phyloP scores from a whole-genome alignment of 2,888 invertebrate genomes.

The Chrysina gloriosa region DNA sequence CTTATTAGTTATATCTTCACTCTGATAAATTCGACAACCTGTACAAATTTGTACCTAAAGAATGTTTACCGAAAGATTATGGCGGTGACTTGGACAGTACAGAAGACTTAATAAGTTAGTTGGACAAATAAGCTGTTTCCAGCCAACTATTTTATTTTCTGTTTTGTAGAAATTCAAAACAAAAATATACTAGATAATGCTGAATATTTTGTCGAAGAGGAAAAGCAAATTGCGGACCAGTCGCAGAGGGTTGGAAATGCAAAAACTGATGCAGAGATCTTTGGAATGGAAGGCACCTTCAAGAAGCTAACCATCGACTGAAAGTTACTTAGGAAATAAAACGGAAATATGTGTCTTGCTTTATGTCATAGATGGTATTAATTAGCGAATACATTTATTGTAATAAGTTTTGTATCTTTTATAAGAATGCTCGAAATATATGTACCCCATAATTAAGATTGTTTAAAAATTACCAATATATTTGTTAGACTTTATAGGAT shows the following conservation, averaged over 20 bases:
- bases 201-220: constrained; percentile 65
- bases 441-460: not conserved
- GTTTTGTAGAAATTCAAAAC: constrained; percentile 12
- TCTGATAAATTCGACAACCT: constrained; percentile 22
- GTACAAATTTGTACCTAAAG: constrained; percentile 39
- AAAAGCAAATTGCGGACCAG: constrained; percentile 69
- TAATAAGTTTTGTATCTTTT: too few relatives aligned
- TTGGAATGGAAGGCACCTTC: constrained; percentile 79
- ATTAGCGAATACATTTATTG: not conserved
- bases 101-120: constrained; percentile 23
- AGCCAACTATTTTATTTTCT: not conserved
- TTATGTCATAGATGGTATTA: too few relatives aligned
- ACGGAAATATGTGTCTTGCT: too few relatives aligned
- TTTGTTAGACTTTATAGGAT: not conserved
- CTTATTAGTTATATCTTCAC: constrained; percentile 39
- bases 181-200: constrained; percentile 48
- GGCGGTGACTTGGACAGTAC: constrained; percentile 31
- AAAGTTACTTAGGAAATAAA: not conserved
- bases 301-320: constrained; percentile 78
- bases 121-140: not conserved
- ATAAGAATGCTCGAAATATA: too few relatives aligned
- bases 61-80: constrained; percentile 43
- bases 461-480: not conserved
- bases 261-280: constrained; percentile 70
- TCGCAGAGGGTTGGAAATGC: constrained; percentile 71